Evolutionary conservation across 2,113 vertebrate species (phyloP).

Genomic region (Spermophilus dauricus): DNA sequence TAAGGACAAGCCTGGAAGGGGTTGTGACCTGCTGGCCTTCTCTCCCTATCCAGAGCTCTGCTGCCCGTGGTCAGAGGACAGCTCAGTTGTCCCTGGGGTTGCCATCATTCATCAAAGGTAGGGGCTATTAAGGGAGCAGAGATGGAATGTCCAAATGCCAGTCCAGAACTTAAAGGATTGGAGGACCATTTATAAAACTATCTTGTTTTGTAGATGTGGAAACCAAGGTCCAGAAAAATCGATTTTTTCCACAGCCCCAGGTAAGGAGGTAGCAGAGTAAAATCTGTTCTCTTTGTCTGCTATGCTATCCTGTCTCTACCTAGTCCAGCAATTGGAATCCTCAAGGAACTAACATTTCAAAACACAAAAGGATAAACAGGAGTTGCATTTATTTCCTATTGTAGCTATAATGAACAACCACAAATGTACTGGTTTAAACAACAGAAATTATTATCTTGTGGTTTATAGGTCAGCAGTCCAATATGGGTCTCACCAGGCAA

Average conservation of each 20-base stretch:
- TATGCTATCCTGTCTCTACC: not conserved
- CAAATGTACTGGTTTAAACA: not conserved
- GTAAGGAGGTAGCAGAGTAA: not conserved
- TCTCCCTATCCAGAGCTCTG: not conserved
- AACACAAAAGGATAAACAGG: not conserved
- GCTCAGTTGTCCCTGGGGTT: not conserved
- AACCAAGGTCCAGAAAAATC: not conserved
- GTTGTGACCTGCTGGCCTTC: not conserved
- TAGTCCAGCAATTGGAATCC: not conserved
- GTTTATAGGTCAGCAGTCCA: not conserved
- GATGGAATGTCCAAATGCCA: too few relatives aligned
- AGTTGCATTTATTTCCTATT: not conserved
- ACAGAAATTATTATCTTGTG: not conserved
- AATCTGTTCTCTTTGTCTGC: not conserved
- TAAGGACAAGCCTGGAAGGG: not conserved
- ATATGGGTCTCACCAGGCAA: not conserved
- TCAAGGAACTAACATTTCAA: not conserved
- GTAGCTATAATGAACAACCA: not conserved
- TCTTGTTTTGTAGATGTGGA: conserved; percentile 1
- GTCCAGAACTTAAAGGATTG: not conserved
- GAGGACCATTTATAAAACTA: not conserved
- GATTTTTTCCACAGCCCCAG: not conserved
- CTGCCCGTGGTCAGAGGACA: not conserved
- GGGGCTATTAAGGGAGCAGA: too few relatives aligned
- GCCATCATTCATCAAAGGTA: not conserved